Evolutionary conservation across 1,140 invertebrate genomes (phyloP).

Genomic region (Parasteatoda tepidariorum): DNA sequence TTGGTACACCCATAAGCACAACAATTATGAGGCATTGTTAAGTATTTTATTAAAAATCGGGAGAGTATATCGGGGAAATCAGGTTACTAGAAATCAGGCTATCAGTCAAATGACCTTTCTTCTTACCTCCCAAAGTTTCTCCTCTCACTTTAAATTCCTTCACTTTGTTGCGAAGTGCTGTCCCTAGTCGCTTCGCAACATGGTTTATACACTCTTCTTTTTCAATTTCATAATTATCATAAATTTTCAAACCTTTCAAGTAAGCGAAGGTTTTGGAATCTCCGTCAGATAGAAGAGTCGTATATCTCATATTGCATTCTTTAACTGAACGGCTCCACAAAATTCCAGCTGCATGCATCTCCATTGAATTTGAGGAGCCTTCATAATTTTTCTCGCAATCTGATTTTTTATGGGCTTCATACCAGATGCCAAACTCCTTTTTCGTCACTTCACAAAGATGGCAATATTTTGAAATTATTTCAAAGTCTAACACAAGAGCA

Average conservation of each 20-base stretch:
- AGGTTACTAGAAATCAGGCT: too few relatives aligned
- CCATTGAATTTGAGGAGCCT: neutral
- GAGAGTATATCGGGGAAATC: too few relatives aligned
- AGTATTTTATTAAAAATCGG: too few relatives aligned
- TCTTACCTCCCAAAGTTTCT: neutral
- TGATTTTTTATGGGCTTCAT: neutral
- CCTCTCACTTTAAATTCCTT: neutral
- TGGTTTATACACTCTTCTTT: slow-evolving; percentile 25
- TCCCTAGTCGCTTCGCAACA: neutral
- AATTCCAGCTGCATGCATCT: neutral
- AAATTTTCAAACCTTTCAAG: neutral
- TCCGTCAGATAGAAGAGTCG: neutral
- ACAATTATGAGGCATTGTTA: too few relatives aligned
- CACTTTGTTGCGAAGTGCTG: neutral
- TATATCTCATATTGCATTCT: neutral
- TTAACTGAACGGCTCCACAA: neutral
- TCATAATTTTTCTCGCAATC: slow-evolving; percentile 42
- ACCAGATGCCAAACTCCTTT: neutral
- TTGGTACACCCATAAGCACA: too few relatives aligned
- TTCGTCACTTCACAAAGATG: neutral
- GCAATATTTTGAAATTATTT: neutral
- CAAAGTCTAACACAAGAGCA: neutral
- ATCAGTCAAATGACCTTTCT: neutral
- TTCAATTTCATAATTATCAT: neutral
- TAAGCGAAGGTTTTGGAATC: neutral